These are phyloP conservation scores for Stenodera caucasica DNA, from an alignment of 2,888 invertebrate genomes.

Conservation along the genomic window DNA sequence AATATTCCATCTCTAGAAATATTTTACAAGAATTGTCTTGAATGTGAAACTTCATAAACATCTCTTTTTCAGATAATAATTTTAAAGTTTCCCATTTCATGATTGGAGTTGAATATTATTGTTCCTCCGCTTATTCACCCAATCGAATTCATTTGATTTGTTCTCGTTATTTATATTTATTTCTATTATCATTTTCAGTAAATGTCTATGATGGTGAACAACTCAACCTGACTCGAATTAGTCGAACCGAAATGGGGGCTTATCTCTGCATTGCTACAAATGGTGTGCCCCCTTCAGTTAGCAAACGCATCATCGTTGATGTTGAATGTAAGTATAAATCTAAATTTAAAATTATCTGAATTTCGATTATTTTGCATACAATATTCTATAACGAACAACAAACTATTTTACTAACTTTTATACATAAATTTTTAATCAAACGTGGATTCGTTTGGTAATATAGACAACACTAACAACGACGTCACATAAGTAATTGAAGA, in stretches of 20 bases:
- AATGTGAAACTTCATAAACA: slow-evolving; percentile 21
- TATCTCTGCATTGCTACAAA: slow-evolving; percentile 84
- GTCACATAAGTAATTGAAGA: neutral
- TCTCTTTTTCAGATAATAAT: slow-evolving; percentile 17
- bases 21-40: slow-evolving; percentile 17
- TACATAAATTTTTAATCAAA: neutral
- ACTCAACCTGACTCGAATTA: slow-evolving; percentile 82
- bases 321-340: slow-evolving; percentile 77
- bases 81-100: slow-evolving; percentile 14
- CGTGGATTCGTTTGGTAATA: neutral
- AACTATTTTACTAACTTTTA: neutral
- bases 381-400: neutral
- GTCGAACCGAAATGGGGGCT: slow-evolving; percentile 85
- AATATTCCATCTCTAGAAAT: slow-evolving; percentile 21
- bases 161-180: slow-evolving; percentile 21
- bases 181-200: slow-evolving; percentile 62
- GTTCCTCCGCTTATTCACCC: neutral
- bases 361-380: neutral
- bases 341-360: slow-evolving; percentile 30
- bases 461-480: neutral
- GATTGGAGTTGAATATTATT: slow-evolving; percentile 9
- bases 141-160: slow-evolving; percentile 31
- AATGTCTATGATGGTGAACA: slow-evolving; percentile 83
- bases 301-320: slow-evolving; percentile 88
- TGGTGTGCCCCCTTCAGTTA: slow-evolving; percentile 87